Evolutionary conservation across 2,888 invertebrate species (phyloP), one percentile per base, ranked within the genome.

Genomic region (Andrena bicolor): DNA sequence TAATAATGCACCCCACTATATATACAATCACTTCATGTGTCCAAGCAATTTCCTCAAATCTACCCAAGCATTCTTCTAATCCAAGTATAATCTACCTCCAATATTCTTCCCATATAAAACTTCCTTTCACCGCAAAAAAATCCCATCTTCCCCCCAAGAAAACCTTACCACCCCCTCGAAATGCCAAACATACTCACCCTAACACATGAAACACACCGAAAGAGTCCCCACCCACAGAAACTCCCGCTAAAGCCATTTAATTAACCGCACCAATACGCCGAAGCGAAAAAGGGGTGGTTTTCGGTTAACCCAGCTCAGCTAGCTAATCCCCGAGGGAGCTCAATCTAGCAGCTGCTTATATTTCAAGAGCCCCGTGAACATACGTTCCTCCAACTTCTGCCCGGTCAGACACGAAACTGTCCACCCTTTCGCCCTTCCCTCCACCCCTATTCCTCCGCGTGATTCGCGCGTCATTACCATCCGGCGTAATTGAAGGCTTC

Each of bases 301-400:
- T 72, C 32, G 28, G 7, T 32, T 66, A 66, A 69, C 70, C 16
- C 66, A 61, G 69, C 60, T 13, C 70, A 58, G 30, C 20, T 58
- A 66, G 75, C 72, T 77, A 66, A 78, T 51, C 64, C 61, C 58
- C 28, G 72, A 51, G 68, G 61, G 53, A 82, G 71, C 68, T 23
- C 7, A 82, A 71, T 65, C 61, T 72, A 41, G 16, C 41, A 16
- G 41, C 41, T 41, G 41, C 41, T 41, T 41, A 41, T 41, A 41
- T 16, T 41, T 41, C 41, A 41, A 41, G 41, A 41, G 41, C 41
- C 41, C 41, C 41, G 4, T 1, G 41, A 4, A 41, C 41, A 41
- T 41, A 41, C 41, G 41, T 41, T 41, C 13, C 5, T 16, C 16
- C 4, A 41, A 41, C 41, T 41, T 41, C 41, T 41, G 41, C 4